Conservation (phyloP, 2,113 vertebrate species). For the Eleginops maclovinus region DNA sequence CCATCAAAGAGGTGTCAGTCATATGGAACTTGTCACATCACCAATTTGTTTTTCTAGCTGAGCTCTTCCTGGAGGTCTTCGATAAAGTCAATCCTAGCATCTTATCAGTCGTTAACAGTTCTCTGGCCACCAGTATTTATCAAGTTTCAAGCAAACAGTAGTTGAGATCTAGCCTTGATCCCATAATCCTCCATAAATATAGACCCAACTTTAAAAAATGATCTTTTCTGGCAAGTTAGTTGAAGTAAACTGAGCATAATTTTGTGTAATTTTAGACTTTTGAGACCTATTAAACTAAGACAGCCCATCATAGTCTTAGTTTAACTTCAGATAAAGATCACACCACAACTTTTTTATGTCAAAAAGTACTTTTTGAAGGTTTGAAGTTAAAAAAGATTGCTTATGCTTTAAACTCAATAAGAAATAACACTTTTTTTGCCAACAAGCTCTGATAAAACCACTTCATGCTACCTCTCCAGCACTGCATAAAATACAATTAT, state of each 20-base stretch:
- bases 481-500: not conserved
- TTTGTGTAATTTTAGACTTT: not conserved
- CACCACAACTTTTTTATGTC: no score
- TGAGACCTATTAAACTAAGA: not conserved
- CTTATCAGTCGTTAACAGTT: conserved; percentile 34
- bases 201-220: conserved; percentile 10
- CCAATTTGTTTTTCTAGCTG: not conserved
- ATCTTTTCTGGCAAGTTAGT: conserved; percentile 3
- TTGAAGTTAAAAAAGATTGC: not conserved
- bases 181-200: conserved; percentile 25
- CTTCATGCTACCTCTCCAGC: not conserved
- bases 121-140: conserved; percentile 11
- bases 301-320: not conserved
- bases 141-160: conserved; percentile 5
- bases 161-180: conserved; percentile 24
- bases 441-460: not conserved
- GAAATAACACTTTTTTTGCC: not conserved
- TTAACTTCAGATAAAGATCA: not conserved
- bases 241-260: not conserved
- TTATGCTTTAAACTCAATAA: not conserved
- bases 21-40: not conserved
- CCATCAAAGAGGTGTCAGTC: not conserved
- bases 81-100: conserved; percentile 29
- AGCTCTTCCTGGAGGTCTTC: conserved; percentile 23
- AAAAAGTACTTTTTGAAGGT: no score